These are phyloP conservation scores for Scaptomyza reducta DNA, from an alignment of 2,888 invertebrate species.

Conservation along the genomic window DNA sequence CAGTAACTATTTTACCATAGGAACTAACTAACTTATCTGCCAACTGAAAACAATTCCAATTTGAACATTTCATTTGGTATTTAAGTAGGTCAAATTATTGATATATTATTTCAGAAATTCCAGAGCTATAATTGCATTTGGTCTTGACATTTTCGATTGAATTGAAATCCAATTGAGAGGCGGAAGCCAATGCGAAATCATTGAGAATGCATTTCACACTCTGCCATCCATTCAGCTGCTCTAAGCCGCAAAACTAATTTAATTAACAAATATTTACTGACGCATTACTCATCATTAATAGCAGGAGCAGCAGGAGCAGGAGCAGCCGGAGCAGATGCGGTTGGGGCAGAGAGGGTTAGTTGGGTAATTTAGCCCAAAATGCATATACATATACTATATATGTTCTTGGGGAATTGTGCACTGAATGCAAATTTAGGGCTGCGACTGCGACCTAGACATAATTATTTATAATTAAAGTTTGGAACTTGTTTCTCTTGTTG, in stretches of 20 bases:
- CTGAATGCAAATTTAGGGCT: constrained; percentile 12
- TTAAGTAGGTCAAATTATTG: not conserved
- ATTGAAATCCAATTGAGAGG: constrained; percentile 13
- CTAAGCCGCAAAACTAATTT: constrained; percentile 44
- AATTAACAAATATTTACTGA: constrained; percentile 67
- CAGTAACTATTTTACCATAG: too few species aligned
- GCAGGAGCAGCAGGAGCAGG: constrained; percentile 9
- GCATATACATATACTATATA: not conserved
- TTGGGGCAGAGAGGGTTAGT: not conserved
- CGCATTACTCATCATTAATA: constrained; percentile 65
- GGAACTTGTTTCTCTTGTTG: not conserved
- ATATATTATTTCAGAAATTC: not conserved
- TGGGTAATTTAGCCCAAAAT: not conserved
- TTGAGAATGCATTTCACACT: constrained; percentile 45
- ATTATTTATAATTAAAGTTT: constrained; percentile 65
- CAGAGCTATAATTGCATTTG: constrained; percentile 13
- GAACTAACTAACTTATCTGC: too few species aligned
- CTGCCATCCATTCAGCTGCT: not conserved
- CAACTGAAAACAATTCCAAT: not conserved
- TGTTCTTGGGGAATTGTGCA: constrained; percentile 14
- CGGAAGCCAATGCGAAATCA: constrained; percentile 8
- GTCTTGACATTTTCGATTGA: not conserved
- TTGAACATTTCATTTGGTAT: not conserved
- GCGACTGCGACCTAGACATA: constrained; percentile 30
- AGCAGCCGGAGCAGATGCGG: not conserved